Evolutionary conservation across 2,113 vertebrate genomes (phyloP), one percentile per base, ranked within the genome.

Genomic region (Callorhinus ursinus): DNA sequence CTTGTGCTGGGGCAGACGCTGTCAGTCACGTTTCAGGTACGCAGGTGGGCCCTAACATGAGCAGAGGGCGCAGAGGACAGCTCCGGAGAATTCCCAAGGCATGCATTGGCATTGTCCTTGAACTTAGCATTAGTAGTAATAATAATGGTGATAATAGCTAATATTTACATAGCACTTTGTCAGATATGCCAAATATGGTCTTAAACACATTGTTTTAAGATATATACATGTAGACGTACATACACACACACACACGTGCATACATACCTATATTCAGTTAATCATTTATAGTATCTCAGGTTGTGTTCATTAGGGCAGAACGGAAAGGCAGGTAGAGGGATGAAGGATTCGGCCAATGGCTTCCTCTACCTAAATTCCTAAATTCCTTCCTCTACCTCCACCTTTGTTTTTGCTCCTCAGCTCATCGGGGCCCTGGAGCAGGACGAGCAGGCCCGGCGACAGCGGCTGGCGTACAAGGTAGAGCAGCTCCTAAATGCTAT

Each of bases 401-500:
- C n/a, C 87, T 90, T 46, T 91, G 80, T 59, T 91, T 72, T 22
- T 85, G 18, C 26, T 90, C 92, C 49, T n/a, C 98, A 99, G 99
- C 99, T 99, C 98, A 99, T 99, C 0, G 98, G 99, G 11, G 99
- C 99, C 2, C 97, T 99, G 97, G 99, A 99, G 97, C 99, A 99
- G 97, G 99, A 99, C 0, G 99, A 99, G 31, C 99, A 99, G 97
- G 99, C 99, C 0, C 99, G 99, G 94, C 99, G 99, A 97, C 99
- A 99, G 98, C 98, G 99, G 49, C 98, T 99, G 98, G 99, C 99
- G 0, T 99, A 99, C 98, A 99, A 99, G 98, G 99, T 99, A 98
- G 99, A 99, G 94, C 99, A 99, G 97, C 99, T 99, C 71, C 99
- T 99, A 46, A 98, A 98, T 28, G 99, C 99, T 98, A 99, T 99